Evolutionary conservation across 2,113 vertebrate genomes (phyloP), one percentile per base, ranked within the genome.

Genomic region (Alectura lathami): DNA sequence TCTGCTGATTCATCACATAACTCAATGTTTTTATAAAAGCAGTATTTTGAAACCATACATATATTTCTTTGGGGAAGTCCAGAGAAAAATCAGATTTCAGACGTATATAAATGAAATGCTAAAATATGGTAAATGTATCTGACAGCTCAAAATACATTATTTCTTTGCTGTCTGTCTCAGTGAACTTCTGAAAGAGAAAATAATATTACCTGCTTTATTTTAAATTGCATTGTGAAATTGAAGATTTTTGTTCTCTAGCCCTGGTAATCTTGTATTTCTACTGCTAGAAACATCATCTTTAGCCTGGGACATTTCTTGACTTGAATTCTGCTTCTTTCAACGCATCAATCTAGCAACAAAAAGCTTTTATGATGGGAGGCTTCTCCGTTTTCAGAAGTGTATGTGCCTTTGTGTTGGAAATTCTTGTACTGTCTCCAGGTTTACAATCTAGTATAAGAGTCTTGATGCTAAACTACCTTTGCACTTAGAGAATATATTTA

Each of bases 271-370:
- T 83, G 62, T 75, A 30, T 75, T 89, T 95, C 78, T 66, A 27
- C 27, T 51, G 27, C 27, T 56, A 75, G 64, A 92, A 89, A 88
- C 9, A 66, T 27, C 74, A 36, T 13, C 38, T 78, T 94, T 69
- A 73, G 36, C 57, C 9, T 82, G 54, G 79, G 21, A 47, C 17
- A 34, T 63, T 94, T 91, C 91, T 87, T 95, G 34, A 86, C 90
- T 93, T 92, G 51, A 94, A 60, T 88, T 95, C 30, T 50, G 48
- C 50, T 86, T 96, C 59, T 95, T 95, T 95, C 77, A 97, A 56
- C 38, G 40, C 47, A 92, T 81, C 83, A 94, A 30, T 91, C 36
- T 86, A 88, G 34, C 16, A 95, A 80, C 63, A 96, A 83, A 94
- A 96, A 90, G 40, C 63, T 91, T 91, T 95, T 74, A 18, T 79